Conservation (phyloP, 2,113 vertebrate species). For the Peromyscus maniculatus region DNA sequence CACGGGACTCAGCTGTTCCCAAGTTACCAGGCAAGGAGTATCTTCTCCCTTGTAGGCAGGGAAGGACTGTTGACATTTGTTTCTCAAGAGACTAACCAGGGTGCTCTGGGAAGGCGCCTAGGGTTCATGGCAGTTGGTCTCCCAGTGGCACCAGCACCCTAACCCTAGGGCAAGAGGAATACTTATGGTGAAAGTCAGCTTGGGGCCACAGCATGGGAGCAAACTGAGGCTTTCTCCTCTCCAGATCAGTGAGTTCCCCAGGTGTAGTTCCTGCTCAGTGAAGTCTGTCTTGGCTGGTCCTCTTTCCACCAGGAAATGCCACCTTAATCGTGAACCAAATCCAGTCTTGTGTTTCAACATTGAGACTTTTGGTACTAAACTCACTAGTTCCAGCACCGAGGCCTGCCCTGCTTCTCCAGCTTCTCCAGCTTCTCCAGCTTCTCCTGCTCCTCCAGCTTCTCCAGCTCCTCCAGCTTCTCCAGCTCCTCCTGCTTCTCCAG, state of each 20-base stretch:
- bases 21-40: background rate
- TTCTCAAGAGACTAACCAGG: background rate
- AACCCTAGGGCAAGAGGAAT: background rate
- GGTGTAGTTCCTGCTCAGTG: background rate
- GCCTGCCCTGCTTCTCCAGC: background rate
- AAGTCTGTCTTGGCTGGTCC: background rate
- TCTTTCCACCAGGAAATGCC: background rate
- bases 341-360: background rate
- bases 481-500: no score
- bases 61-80: no score
- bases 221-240: background rate
- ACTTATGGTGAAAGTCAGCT: no score
- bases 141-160: no score
- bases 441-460: no score
- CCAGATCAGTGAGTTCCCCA: background rate
- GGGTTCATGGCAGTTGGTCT: background rate
- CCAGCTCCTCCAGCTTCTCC: no score
- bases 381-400: fast-evolving
- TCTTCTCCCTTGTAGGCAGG: background rate
- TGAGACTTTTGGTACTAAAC: background rate
- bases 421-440: no score
- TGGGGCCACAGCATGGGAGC: background rate
- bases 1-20: background rate
- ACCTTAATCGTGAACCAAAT: background rate
- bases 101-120: background rate